Base-by-base conservation (phyloP, 1,140 invertebrate species). In the Drosophila melanica region DNA sequence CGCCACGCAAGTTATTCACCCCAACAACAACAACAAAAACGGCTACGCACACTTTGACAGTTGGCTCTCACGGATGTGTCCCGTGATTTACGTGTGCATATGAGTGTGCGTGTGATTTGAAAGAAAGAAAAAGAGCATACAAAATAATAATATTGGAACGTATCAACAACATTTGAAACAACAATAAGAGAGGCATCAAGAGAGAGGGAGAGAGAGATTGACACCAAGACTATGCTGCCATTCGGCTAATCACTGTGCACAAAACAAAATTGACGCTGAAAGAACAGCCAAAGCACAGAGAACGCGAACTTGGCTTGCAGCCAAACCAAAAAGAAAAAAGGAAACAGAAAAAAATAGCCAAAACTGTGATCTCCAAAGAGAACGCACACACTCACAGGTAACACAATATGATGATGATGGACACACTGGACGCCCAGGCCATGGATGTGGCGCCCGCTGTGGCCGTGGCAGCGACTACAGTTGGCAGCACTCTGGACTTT, bases 371-470 rank as follows among this genome's bases (percentile, higher is more conserved):
- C 59, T 50, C 59, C 18, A 58, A 64, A 57, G 62, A 67, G 51
- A 67, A 16, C 33, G 8, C 33, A 44, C 45, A 48, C 58, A 35
- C 20, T 33, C 30, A 55, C 27, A 54, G n/a, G 9, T 9, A 37
- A 35, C 59, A 62, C 70, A 85, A 79, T 73, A 91, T 91, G 90
- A 91, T 91, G 90, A 91, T 91, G 90, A 91, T 91, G 90, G 90
- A 91, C 81, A 90, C 90, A 70, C 75, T 89, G 77, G 84, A 89
- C 50, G 75, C 84, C 42, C 82, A 87, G 47, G 84, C 84, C 11
- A 89, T 89, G 84, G 84, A 89, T 65, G 84, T 89, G 48, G 79
- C 80, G 50, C 84, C 84, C n/a, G 84, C 84, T 30, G 77, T 87
- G 6, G 82, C 82, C 7, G 68, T 87, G 35, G 84, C 84, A 6